Base-by-base conservation (phyloP, 2,888 invertebrate genomes). In the Panzeria rudis region DNA sequence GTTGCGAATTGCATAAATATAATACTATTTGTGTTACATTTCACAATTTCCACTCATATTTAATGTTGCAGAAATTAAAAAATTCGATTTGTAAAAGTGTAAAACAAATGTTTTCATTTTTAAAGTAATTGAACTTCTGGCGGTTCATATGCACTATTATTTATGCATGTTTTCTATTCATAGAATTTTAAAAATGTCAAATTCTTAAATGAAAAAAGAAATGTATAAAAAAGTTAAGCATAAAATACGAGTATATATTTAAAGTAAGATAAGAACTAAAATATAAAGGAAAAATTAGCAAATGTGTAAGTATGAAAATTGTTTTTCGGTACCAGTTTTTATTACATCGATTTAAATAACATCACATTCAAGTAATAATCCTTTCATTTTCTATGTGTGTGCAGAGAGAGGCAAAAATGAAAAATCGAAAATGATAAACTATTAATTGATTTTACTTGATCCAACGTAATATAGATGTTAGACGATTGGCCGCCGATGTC, bases 401-500 rank as follows among this genome's bases (percentile, higher is more conserved):
- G 62, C 44, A 68, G 29, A 13, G 29, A 68, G 29, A 13, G 29
- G 32, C 25, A 71, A 64, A 76, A 47, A 76, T 35, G n/a, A 54
- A 71, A 56, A 71, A 41, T 47, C 35, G 23, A 61, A 25, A 54
- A 47, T 44, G 13, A 59, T 17, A 78, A 73, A 72, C 23, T 17
- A 54, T 9, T 25, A 62, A 54, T 32, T 54, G 44, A 75, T 52
- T 86, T 87, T 87, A 91, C 87, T 91, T 92, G 29, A 90, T 91
- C 92, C 92, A 91, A 75, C 96, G 94, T 95, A 97, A 96, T 89
- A 97, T 94, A 78, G 97, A 97, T 59, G 95, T 96, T 87, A 97
- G 94, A 86, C 97, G 96, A 79, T 97, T 96, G 72, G 97, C 97
- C 32, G 97, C 96, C 88, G 97, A 96, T 79, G 96, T 95, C 89